A percentile compares a stretch with the other conserved stretches of the same genome.
Evolutionary conservation across 1,140 invertebrate species (phyloP).

Genomic region (Euschistus heros): DNA sequence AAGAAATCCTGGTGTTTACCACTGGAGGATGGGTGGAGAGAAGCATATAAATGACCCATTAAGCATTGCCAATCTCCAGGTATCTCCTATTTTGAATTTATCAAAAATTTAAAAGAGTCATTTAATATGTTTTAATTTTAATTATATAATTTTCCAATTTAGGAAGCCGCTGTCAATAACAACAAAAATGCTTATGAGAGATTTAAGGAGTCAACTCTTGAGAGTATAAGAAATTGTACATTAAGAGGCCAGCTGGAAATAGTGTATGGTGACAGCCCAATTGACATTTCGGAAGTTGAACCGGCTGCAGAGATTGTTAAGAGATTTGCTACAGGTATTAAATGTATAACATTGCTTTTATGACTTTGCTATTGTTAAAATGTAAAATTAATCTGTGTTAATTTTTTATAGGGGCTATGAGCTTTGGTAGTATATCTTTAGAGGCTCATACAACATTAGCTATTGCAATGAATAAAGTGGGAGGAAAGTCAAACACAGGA

Average conservation of each 20-base stretch:
- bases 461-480: constrained; percentile 87
- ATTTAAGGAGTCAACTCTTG: constrained; percentile 77
- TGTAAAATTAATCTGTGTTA: constrained; percentile 14
- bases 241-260: constrained; percentile 87
- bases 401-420: constrained; percentile 62
- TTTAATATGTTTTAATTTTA: background rate
- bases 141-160: constrained; percentile 22
- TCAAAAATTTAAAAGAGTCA: background rate
- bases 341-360: background rate
- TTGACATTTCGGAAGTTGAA: constrained; percentile 82
- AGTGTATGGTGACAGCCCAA: constrained; percentile 56
- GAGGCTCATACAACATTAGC: constrained; percentile 93
- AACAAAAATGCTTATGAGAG: constrained; percentile 74
- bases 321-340: constrained; percentile 56
- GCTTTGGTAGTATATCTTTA: constrained; percentile 83
- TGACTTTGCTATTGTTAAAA: constrained; percentile 2
- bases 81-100: constrained; percentile 31
- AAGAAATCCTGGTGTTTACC: constrained; percentile 87
- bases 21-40: constrained; percentile 94
- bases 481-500: constrained; percentile 64
- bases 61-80: constrained; percentile 86
- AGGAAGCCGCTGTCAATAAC: constrained; percentile 77
- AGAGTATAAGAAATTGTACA: constrained; percentile 78
- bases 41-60: constrained; percentile 95
- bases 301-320: constrained; percentile 92